Evolutionary conservation across 2,113 vertebrate genomes (phyloP).

Genomic region (Donacobius atricapilla): DNA sequence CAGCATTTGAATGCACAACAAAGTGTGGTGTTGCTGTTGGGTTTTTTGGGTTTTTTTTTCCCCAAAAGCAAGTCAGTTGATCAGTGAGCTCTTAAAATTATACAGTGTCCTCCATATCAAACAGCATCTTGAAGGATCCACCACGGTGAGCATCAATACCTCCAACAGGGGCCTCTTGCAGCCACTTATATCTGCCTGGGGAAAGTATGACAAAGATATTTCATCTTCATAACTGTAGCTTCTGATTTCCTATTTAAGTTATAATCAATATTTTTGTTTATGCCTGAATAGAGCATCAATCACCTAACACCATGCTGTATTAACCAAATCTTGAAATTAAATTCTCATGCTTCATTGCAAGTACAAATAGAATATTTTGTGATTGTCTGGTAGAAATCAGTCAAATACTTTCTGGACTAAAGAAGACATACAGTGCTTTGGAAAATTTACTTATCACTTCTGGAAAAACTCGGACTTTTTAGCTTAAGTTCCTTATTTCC

Average conservation of each 20-base stretch:
- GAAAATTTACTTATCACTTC: neutral
- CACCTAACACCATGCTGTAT: neutral
- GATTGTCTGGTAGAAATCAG: neutral
- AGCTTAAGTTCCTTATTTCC: neutral
- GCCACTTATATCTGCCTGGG: neutral
- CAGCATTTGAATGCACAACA: neutral
- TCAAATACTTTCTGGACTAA: neutral
- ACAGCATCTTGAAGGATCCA: too few species aligned
- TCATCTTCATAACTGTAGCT: neutral
- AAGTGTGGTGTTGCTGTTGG: too few species aligned
- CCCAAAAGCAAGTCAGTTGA: neutral
- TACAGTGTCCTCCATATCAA: neutral
- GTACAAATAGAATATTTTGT: neutral
- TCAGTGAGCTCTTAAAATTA: neutral
- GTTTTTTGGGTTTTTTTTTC: too few species aligned
- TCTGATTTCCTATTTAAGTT: neutral
- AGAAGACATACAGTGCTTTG: neutral
- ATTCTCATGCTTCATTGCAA: neutral
- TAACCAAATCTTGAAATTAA: constrained; percentile 5
- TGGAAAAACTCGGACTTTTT: neutral
- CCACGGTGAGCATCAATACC: neutral
- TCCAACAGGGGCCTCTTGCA: neutral
- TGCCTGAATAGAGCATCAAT: neutral
- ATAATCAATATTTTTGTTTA: neutral
- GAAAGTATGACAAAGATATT: neutral